Evolutionary conservation across 1,140 invertebrate species (phyloP), one percentile per base, ranked within the genome.

Genomic region (Drosophila carrolli): DNA sequence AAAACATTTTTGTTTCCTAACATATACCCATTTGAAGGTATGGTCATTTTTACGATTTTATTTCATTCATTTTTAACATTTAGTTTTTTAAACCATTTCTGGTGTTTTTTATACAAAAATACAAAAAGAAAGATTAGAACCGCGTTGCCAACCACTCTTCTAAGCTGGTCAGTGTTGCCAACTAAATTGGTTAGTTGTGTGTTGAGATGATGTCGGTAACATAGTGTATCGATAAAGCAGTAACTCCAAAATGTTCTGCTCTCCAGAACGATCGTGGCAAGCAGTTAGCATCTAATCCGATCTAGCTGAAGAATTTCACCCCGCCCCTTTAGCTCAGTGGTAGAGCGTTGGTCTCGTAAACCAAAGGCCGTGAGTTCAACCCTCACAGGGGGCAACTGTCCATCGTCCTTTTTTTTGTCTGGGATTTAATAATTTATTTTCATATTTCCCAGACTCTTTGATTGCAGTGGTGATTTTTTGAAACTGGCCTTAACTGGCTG

Each of bases 341-440:
- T 95, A 97, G 96, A 97, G 96, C 96, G 96, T 96, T 96, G 96
- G 96, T 96, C 96, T 97, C 95, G 96, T 97, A 97, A 97, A 96
- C 96, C 96, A 96, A 96, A 95, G 96, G 96, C 96, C 96, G 96
- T 95, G 96, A 96, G 96, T 96, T 96, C 96, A 95, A 96, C 95
- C 95, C 96, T 96, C 96, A 85, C 82, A 85, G 82, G 82, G 78
- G 82, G 82, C 81, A 85, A 32, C 29, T 5, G 10, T 23, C 14
- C 5, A 7, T 0, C 0, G 5, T 57, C 29, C 29, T 10, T 16
- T 16, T 8, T 32, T 43, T 16, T 19, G 5, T 51, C 9, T 14
- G 8, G 16, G 11, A 16, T 54, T 47, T 38, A 43, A 46, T 62
- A 35, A 13, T 32, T 27, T 61, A 23, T 29, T 56, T 40, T 37